These are phyloP conservation scores for Tryphoninae sp. DNA, from an alignment of 2,888 invertebrate species.

Conservation along the genomic window DNA sequence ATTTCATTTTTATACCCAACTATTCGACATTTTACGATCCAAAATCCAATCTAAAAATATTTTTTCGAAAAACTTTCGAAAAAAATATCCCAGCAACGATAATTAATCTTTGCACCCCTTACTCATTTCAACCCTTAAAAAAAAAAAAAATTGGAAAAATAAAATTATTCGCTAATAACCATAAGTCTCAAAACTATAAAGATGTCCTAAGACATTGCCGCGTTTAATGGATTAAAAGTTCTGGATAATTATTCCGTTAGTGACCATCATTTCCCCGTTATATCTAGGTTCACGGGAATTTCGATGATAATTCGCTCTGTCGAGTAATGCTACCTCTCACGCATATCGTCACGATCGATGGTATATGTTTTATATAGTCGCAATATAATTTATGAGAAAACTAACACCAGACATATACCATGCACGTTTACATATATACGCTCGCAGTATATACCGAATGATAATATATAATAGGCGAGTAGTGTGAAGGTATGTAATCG, in stretches of 20 bases:
- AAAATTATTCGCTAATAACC: constrained; percentile 11
- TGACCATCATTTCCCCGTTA: background rate
- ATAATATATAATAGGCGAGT: constrained; percentile 12
- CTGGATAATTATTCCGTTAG: background rate
- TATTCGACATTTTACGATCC: too few species aligned
- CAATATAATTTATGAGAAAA: constrained; percentile 54
- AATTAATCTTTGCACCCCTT: too few species aligned
- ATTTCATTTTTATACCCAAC: too few species aligned
- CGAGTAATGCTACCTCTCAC: constrained; percentile 52
- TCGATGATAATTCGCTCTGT: constrained; percentile 49
- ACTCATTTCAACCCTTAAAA: background rate
- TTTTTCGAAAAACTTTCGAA: too few species aligned
- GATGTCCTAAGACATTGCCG: constrained; percentile 7
- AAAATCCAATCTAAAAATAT: too few species aligned
- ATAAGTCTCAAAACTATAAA: background rate
- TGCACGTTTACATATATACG: constrained; percentile 54
- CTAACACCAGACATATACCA: constrained; percentile 46
- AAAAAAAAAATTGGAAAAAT: background rate
- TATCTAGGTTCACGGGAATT: constrained; percentile 35
- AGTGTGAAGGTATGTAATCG: constrained; percentile 15
- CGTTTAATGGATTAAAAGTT: background rate
- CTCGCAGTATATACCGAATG: constrained; percentile 31
- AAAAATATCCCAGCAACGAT: too few species aligned
- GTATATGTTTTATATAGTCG: constrained; percentile 36
- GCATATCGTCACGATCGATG: constrained; percentile 35